These are phyloP conservation scores for Caenorhabditis doughertyi DNA, from an alignment of 2,888 invertebrate species.

Conservation along the genomic window DNA sequence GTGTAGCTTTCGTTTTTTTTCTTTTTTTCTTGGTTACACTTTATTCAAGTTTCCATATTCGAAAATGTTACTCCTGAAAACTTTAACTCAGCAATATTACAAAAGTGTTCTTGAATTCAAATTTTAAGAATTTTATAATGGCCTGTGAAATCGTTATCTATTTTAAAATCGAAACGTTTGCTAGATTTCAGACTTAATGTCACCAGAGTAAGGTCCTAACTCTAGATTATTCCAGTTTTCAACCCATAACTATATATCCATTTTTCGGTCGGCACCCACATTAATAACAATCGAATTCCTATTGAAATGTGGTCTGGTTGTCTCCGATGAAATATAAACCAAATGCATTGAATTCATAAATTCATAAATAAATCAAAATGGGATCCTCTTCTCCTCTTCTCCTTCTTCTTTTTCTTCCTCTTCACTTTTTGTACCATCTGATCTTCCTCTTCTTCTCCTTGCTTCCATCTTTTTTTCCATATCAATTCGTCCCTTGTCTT, in stretches of 20 bases:
- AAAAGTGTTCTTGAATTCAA: too few species aligned
- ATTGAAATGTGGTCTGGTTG: slow-evolving; percentile 8
- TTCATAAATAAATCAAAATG: slow-evolving; percentile 57
- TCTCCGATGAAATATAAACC: slow-evolving; percentile 36
- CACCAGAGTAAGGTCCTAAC: too few species aligned
- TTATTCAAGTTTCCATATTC: not conserved
- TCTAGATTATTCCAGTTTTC: slow-evolving; percentile 6
- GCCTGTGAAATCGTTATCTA: too few species aligned
- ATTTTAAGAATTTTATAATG: too few species aligned
- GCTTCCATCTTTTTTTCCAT: not conserved
- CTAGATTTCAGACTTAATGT: too few species aligned
- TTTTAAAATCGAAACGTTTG: too few species aligned
- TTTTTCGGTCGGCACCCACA: not conserved
- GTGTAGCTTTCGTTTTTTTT: slow-evolving; percentile 41
- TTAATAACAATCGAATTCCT: slow-evolving; percentile 20
- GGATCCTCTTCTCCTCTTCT: slow-evolving; percentile 4
- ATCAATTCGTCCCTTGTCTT: slow-evolving; percentile 7
- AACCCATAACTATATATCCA: not conserved
- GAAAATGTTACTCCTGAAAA: too few species aligned
- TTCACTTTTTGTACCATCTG: slow-evolving; percentile 26
- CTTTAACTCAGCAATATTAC: too few species aligned
- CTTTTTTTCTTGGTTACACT: not conserved
- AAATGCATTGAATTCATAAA: slow-evolving; percentile 40
- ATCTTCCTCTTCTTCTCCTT: slow-evolving; percentile 7
- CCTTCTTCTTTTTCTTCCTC: slow-evolving; percentile 10